A percentile compares a stretch with the other conserved stretches of the same genome.
Evolutionary conservation across 2,888 invertebrate species (phyloP).

Genomic region (Cremastinae sp.): DNA sequence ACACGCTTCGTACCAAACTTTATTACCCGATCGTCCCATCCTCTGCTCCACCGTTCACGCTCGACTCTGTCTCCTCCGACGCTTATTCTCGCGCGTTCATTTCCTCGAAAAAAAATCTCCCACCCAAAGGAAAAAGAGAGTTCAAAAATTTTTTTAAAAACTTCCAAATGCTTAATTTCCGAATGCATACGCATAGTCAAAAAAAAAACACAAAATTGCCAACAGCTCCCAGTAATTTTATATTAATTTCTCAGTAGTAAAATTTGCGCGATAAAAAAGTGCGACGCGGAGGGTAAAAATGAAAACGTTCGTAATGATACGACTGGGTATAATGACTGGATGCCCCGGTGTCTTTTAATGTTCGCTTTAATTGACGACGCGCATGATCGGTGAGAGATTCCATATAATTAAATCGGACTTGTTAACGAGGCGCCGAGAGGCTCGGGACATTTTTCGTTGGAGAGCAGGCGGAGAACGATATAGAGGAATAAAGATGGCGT

Average conservation of each 20-base stretch:
- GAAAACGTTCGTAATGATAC: conserved; percentile 27
- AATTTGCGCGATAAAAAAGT: neutral
- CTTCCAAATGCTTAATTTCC: too few relatives aligned
- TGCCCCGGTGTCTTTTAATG: conserved; percentile 5
- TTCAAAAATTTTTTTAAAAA: neutral
- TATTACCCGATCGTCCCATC: conserved; percentile 68
- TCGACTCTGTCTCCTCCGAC: conserved; percentile 31
- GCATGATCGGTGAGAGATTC: conserved; percentile 35
- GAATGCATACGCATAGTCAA: too few relatives aligned
- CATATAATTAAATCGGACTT: conserved; percentile 56
- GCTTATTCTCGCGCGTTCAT: conserved; percentile 4
- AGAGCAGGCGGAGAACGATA: conserved; percentile 7
- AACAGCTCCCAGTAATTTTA: too few relatives aligned
- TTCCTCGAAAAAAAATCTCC: neutral
- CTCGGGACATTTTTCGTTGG: conserved; percentile 38
- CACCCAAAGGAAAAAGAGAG: neutral
- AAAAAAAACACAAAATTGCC: too few relatives aligned
- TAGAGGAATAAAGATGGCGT: conserved; percentile 40
- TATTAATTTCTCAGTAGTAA: neutral
- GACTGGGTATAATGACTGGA: neutral
- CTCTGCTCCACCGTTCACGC: conserved; percentile 11
- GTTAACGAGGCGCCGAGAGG: conserved; percentile 52
- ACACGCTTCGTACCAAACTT: conserved; percentile 74
- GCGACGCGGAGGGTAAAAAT: neutral
- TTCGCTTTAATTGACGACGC: conserved; percentile 55